Conservation (phyloP, 2,888 invertebrate genomes). For the Hyalella azteca region DNA sequence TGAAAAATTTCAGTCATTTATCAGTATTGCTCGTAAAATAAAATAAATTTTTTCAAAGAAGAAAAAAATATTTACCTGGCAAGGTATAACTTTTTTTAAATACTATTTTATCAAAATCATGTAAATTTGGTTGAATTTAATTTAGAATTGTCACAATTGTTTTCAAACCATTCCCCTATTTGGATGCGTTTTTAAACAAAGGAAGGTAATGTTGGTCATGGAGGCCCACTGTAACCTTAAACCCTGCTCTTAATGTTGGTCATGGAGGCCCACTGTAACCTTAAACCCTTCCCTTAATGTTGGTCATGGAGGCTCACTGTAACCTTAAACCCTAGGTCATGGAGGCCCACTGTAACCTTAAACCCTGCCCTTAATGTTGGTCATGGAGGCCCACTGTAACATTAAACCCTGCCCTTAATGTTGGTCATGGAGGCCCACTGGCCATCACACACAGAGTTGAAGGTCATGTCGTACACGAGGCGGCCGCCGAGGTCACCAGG, state of each 20-base stretch:
- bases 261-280: conserved; percentile 74
- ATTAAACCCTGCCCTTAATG: conserved; percentile 56
- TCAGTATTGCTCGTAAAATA: no score
- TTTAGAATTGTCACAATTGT: no score
- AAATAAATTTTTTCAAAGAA: no score
- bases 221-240: conserved; percentile 1
- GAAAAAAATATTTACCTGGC: no score
- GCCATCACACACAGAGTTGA: conserved; percentile 76
- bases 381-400: conserved; percentile 74
- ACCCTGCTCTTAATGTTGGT: conserved; percentile 62
- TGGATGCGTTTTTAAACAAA: no score
- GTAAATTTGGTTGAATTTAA: no score
- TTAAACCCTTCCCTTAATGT: conserved; percentile 57
- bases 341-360: conserved; percentile 70
- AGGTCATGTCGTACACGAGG: conserved; percentile 72
- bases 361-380: conserved; percentile 61
- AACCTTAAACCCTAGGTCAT: conserved; percentile 73
- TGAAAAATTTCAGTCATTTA: no score
- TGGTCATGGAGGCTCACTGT: conserved; percentile 79
- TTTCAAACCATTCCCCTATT: no score
- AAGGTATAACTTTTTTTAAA: no score
- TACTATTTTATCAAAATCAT: no score
- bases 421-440: conserved; percentile 79
- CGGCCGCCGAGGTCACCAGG: conserved; percentile 76
- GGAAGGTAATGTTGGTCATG: conserved; percentile 1